Evolutionary conservation across 1,140 invertebrate species (phyloP).

Genomic region (Heliconius eleuchia): DNA sequence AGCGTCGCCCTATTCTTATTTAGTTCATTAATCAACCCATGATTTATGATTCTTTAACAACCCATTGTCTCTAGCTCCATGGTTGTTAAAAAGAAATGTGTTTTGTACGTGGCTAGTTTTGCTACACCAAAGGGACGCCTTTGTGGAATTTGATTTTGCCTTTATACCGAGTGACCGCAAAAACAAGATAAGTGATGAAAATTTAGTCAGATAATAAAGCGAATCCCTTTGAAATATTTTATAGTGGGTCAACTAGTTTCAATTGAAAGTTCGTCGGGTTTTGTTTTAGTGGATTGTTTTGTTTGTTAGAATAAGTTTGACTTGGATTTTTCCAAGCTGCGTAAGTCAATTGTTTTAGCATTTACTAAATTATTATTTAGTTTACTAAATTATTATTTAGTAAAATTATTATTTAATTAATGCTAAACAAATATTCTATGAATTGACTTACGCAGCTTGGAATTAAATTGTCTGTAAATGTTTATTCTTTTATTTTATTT

Average conservation of each 20-base stretch:
- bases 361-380: background rate
- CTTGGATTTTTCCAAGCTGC: slow-evolving; percentile 4
- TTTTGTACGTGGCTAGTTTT: slow-evolving; percentile 47
- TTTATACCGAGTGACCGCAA: slow-evolving; percentile 33
- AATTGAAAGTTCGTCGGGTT: slow-evolving; percentile 9
- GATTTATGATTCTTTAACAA: slow-evolving; percentile 62
- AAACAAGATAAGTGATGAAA: slow-evolving; percentile 34
- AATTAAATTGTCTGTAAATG: too few relatives aligned
- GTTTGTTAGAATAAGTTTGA: background rate
- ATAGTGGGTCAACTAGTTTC: slow-evolving; percentile 15
- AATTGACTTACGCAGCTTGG: too few relatives aligned
- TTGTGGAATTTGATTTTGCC: slow-evolving; percentile 34
- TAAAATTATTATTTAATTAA: too few relatives aligned
- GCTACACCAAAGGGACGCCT: slow-evolving; percentile 39
- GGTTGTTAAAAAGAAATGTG: slow-evolving; percentile 44
- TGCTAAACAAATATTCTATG: too few relatives aligned
- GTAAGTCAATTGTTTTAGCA: background rate
- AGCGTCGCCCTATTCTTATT: slow-evolving; percentile 39
- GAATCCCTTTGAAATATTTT: slow-evolving; percentile 14
- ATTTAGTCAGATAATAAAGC: slow-evolving; percentile 27
- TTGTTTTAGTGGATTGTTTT: background rate
- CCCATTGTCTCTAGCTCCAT: slow-evolving; percentile 50
- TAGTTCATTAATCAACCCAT: slow-evolving; percentile 64
- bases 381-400: too few relatives aligned
- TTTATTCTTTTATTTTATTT: too few relatives aligned